Conservation (phyloP, 35 echinoderm and acorn worm genomes). For the Strongylocentrotus purpuratus region DNA sequence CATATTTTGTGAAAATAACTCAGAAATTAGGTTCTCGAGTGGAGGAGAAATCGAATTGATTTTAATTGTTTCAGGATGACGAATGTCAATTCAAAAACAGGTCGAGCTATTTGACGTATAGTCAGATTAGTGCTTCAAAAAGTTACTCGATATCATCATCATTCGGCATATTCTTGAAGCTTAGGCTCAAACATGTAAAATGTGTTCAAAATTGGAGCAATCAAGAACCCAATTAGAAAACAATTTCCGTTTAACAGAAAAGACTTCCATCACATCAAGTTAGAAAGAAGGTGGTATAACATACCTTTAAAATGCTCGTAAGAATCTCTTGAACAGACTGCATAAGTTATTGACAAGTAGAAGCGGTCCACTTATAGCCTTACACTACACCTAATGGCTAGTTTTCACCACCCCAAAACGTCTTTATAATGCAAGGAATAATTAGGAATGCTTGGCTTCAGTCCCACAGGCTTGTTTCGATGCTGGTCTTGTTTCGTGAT, state of each 20-base stretch:
- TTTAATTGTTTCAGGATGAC: not conserved
- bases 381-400: conserved; percentile 20
- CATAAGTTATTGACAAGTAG: conserved; percentile 36
- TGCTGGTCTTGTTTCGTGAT: not conserved
- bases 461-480: not conserved
- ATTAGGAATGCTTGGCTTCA: conserved; percentile 18
- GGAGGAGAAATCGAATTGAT: not conserved
- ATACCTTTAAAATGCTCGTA: conserved; percentile 20
- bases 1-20: not conserved
- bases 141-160: not conserved
- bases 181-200: not conserved
- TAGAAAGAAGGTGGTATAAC: not conserved
- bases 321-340: conserved; percentile 27
- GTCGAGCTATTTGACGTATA: not conserved
- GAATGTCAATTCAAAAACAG: not conserved
- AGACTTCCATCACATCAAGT: not conserved
- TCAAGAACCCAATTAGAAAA: not conserved
- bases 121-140: not conserved
- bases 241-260: not conserved
- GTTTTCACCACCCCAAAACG: conserved; percentile 22
- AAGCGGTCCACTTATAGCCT: conserved; percentile 20
- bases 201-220: not conserved
- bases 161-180: not conserved
- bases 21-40: not conserved
- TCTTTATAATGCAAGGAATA: conserved; percentile 37